Evolutionary conservation across 2,888 invertebrate species (phyloP).

Genomic region (Caenorhabditis plicata): DNA sequence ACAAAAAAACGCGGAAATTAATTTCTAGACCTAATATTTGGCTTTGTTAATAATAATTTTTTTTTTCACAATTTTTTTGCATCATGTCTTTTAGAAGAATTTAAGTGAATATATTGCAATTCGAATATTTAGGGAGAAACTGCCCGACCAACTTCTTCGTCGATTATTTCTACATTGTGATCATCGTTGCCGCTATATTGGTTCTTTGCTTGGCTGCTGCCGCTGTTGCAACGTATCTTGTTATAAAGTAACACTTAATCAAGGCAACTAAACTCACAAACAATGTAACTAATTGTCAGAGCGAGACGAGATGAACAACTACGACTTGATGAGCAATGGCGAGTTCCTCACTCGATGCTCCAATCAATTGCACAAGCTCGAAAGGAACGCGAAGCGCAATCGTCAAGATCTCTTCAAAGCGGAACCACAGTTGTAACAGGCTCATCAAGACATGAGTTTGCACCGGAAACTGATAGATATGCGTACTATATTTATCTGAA

Average conservation of each 20-base stretch:
- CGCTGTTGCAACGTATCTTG: conserved; percentile 24
- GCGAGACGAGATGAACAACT: conserved; percentile 17
- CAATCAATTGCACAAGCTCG: conserved; percentile 13
- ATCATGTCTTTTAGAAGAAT: conserved; percentile 23
- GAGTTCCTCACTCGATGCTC: conserved; percentile 19
- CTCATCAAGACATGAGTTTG: conserved; percentile 8
- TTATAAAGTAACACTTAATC: no score
- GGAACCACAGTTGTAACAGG: conserved; percentile 33
- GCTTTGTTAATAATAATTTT: no score
- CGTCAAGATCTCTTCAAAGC: conserved; percentile 40
- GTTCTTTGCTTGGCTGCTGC: conserved; percentile 27
- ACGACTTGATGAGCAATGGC: conserved; percentile 21
- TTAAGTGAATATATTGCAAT: conserved; percentile 30
- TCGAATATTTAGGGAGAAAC: conserved; percentile 31
- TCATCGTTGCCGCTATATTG: conserved; percentile 34
- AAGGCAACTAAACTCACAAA: conserved; percentile 7
- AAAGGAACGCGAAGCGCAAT: conserved; percentile 24
- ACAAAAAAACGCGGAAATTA: no score
- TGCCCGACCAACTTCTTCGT: conserved; percentile 37
- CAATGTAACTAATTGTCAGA: conserved; percentile 9
- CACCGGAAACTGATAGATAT: conserved; percentile 29
- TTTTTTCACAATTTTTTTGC: conserved; percentile 26
- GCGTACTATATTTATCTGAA: conserved; percentile 25
- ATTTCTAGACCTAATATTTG: no score
- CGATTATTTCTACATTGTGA: conserved; percentile 42